Evolutionary conservation across 2,113 vertebrate species (phyloP).

Genomic region (human): GRCh38 chr17:6820001-6820500

Average conservation of each 20-base stretch:
- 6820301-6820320: conserved; percentile 17
- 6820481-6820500: neutral
- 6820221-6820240: neutral
- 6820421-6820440: neutral
- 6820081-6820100: neutral
- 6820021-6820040: neutral
- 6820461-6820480: neutral
- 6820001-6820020: neutral
- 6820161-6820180: neutral
- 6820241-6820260: neutral
- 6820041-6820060: neutral
- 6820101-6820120: neutral
- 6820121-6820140: neutral
- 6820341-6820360: neutral
- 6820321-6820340: neutral
- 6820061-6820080: neutral
- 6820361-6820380: neutral
- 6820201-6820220: neutral
- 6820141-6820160: neutral
- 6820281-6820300: neutral
- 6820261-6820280: neutral
- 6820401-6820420: neutral
- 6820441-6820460: neutral
- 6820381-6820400: neutral
- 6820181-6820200: neutral